A percentile compares a stretch with the other conserved stretches of the same genome.
Evolutionary conservation across 2,113 vertebrate genomes (phyloP).

Genomic region (Phrynosoma blainvillii): DNA sequence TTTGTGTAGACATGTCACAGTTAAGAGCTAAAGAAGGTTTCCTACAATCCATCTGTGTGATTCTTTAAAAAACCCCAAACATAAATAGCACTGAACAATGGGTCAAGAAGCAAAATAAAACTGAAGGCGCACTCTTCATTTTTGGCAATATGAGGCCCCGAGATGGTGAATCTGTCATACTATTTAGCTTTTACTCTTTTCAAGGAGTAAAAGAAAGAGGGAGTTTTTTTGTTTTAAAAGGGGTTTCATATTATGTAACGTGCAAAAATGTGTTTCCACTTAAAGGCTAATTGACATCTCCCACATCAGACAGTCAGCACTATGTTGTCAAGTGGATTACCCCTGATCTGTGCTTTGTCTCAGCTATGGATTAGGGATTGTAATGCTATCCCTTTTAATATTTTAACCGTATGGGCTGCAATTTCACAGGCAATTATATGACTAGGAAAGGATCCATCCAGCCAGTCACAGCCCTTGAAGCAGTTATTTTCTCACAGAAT

Average conservation of each 20-base stretch:
- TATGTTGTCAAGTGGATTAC: conserved; percentile 65
- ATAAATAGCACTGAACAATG: conserved; percentile 34
- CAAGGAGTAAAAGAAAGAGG: neutral
- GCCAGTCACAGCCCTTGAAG: conserved; percentile 39
- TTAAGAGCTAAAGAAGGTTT: neutral
- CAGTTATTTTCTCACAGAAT: conserved; percentile 26
- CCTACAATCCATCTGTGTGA: neutral
- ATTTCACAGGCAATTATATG: conserved; percentile 69
- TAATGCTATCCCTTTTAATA: conserved; percentile 71
- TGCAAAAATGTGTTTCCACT: conserved; percentile 70
- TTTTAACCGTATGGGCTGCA: conserved; percentile 68
- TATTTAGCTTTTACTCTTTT: conserved; percentile 61
- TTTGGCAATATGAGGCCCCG: conserved; percentile 16
- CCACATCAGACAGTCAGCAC: conserved; percentile 66
- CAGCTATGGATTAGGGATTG: conserved; percentile 67
- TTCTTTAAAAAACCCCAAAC: neutral
- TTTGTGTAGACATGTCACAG: neutral
- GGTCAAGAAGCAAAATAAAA: conserved; percentile 47
- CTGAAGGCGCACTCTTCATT: conserved; percentile 48
- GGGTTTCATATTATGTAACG: conserved; percentile 67
- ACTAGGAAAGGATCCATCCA: conserved; percentile 49
- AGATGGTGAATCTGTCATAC: conserved; percentile 56
- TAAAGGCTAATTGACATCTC: conserved; percentile 69
- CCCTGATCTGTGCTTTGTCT: conserved; percentile 71
- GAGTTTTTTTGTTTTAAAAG: conserved; percentile 34